Evolutionary conservation across 2,797 vertebrate genomes (phyloP), one percentile per base, ranked within the genome.

Genomic region (Neosilurus mollespiculum): DNA sequence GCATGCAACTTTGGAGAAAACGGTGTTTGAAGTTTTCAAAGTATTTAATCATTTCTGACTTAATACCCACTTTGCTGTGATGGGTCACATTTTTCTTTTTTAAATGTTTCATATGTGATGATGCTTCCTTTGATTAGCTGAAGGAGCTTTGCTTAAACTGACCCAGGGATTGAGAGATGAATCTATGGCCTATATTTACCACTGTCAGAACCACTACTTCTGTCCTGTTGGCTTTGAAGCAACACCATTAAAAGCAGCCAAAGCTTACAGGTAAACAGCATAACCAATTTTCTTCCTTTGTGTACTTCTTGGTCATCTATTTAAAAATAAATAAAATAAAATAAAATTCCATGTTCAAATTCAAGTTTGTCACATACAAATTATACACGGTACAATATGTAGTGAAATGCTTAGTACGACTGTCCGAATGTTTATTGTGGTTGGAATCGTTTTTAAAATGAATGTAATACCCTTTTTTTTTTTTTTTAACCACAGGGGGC

Each of bases 131-230:
- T 80, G 61, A 34, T 11, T 84, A 99, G 98, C 98, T 88, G 94
- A 96, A 64, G 97, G 97, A 56, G 98, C 98, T 10, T 90, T 99
- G 89, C 90, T 93, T 53, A 99, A 99, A 86, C 92, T 99, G 87
- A 98, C 97, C 0, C 95, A 95, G 81, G 98, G 98, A 54, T 88
- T 99, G 90, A 96, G 94, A 91, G 98, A 99, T 0, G 97, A 99
- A 83, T 95, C 97, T 0, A 96, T 98, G 95, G 97, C 98, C 86
- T 99, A 96, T 86, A 97, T 99, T 89, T 99, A 99, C 90, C 98
- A 99, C 93, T 99, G 98, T 92, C 98, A 99, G 94, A 99, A 99
- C 93, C 98, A 99, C 93, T 99, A 99, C 91, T 99, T 98, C 93
- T 99, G 98, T 88, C 98, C 98, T 20, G 96, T 99, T 92, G 98